Base-by-base conservation (phyloP, 1,140 invertebrate genomes). In the Caenorhabditis inopinata region DNA sequence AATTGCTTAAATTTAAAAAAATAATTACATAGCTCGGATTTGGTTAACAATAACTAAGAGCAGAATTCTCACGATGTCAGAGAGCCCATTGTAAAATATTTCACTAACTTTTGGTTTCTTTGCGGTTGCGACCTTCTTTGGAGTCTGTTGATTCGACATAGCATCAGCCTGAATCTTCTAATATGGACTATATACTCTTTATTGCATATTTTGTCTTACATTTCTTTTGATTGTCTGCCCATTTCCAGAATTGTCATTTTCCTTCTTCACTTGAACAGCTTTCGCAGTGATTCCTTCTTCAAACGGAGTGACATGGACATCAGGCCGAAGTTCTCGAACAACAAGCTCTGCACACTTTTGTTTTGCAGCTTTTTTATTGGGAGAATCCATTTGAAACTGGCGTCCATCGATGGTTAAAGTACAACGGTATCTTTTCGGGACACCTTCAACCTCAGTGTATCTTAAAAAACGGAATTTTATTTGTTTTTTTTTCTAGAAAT, bases 341-440 rank as follows among this genome's bases (percentile, higher is more conserved):
- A 68, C 45, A 12, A 45, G 9, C 23, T 78, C 76, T 0, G 76
- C 18, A 21, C 49, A 51, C 38, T 78, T 78, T 21, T 78, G 76
- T n/a, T 78, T 78, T 4, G 76, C 76, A 0, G 53, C 76, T 23
- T 78, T 78, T 38, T 78, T 78, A 12, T 51, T 58, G 38, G 14
- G 9, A 6, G 49, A 51, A 7, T 78, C 76, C 49, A 62, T 58
- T 23, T 51, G 53, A n/a, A 62, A 68, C 12, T 16, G 7, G 11
- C 38, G 18, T 12, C 76, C 76, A 1, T 45, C 23, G 1, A 62
- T 23, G 0, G 51, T 62, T 1, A 78, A 29, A 1, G 47, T 49
- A 21, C 76, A 78, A 12, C 29, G 12, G n/a, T 62, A 78, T 7
- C 23, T n/a, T 38, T 78, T 78, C 27, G 38, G 49, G 29, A 42